phyloP scores from a whole-genome alignment of 2,113 vertebrate genomes.

The Dipodomys ordii region DNA sequence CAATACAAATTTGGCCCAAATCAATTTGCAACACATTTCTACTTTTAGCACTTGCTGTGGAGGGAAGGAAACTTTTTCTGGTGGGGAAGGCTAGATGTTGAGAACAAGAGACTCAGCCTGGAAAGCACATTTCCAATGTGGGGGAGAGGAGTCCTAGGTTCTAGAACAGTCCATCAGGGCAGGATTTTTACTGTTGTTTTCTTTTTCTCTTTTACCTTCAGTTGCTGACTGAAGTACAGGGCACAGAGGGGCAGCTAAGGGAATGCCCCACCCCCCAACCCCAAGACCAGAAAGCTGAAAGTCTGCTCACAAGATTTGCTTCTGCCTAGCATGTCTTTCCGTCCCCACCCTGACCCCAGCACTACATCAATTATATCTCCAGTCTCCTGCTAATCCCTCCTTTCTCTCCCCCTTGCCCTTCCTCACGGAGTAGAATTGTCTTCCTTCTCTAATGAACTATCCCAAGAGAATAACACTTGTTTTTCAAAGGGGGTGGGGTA shows the following conservation, averaged over 20 bases:
- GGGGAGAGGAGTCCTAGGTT: neutral
- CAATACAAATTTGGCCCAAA: conserved; percentile 42
- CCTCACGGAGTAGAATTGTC: conserved; percentile 40
- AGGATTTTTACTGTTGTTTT: neutral
- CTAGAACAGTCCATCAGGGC: neutral
- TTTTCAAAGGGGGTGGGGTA: conserved; percentile 55
- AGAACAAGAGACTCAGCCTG: neutral
- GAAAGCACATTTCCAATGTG: neutral
- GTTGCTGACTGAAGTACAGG: conserved; percentile 17
- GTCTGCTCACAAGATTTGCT: neutral
- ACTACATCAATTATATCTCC: neutral
- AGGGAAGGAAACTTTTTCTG: neutral
- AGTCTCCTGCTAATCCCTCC: neutral
- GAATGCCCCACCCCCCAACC: neutral
- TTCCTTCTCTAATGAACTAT: conserved; percentile 52
- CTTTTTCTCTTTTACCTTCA: neutral
- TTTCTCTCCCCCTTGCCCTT: neutral
- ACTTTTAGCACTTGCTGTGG: conserved; percentile 17
- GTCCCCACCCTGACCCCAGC: neutral
- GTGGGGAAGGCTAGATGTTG: neutral
- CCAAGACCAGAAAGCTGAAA: neutral
- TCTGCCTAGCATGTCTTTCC: neutral
- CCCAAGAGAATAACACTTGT: conserved; percentile 73
- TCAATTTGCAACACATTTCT: conserved; percentile 65
- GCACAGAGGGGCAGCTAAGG: conserved; percentile 1